Base-by-base conservation (phyloP, 2,888 invertebrate species). In the Hipparchia semele region DNA sequence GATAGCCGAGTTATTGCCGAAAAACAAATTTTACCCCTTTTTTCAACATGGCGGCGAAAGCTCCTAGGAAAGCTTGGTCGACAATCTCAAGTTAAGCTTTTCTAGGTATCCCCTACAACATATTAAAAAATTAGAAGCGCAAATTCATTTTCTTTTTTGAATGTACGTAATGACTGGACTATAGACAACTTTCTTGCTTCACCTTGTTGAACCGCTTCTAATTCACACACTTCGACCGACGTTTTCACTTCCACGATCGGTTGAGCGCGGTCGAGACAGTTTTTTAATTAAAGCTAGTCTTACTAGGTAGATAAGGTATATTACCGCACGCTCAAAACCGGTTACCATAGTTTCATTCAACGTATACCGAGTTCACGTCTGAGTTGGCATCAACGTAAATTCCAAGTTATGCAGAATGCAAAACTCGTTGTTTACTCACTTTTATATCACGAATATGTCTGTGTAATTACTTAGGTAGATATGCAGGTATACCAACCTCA, bases 211-310 rank as follows among this genome's bases (percentile, higher is more conserved):
- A 72, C 75, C 45, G 70, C 75, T 72, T 72, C 56, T 65, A 70
- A 71, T 73, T 71, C 56, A 70, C 56, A 71, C 68, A 73, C 61
- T 39, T 67, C 39, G 74, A 68, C 23, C 70, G 69, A 69, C 72
- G 70, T 61, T 76, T 76, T 76, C 72, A 71, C 73, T 76, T 74
- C 70, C 23, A 72, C 66, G 58, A 13, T 61, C 46, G 68, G 13
- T 59, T 65, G 23, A 54, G 58, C 49, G 53, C 33, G 53, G 10
- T 70, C 62, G 68, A 68, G 68, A 60, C n/a, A 53, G 23, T 60
- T 69, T 60, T 61, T 53, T 60, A 69, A 53, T 69, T 59, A 59
- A 59, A 68, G 13, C 68, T 59, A 68, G 59, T 23, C 68, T 46
- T 13, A 58, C 7, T 46, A 39, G 39, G 39, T 39, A 39, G 39